Percentiles rank a stretch among this genome's conserved stretches.
These are phyloP conservation scores for Pogonomyrmex barbatus DNA, from an alignment of 1,140 invertebrate genomes.

Conservation along the genomic window DNA sequence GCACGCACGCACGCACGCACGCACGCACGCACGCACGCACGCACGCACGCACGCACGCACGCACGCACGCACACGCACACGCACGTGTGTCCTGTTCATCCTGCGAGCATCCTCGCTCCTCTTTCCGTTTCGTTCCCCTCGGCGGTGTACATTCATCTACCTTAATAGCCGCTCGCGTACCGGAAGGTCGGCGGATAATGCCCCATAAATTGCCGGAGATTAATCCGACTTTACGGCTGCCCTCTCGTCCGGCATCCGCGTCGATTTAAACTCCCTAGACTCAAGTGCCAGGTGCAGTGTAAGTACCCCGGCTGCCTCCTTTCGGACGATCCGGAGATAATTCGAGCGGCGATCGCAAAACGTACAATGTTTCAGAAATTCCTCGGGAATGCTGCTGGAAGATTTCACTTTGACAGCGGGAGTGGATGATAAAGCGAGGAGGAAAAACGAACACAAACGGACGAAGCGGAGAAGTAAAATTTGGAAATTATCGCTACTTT, in stretches of 20 bases:
- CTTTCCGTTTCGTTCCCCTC: slow-evolving; percentile 17
- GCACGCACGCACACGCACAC: background rate
- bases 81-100: slow-evolving; percentile 16
- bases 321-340: slow-evolving; percentile 19
- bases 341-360: background rate
- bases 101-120: slow-evolving; percentile 15
- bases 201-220: slow-evolving; percentile 68
- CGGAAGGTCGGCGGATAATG: slow-evolving; percentile 67
- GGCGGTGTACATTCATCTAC: slow-evolving; percentile 39
- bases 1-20: too few species aligned
- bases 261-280: slow-evolving; percentile 37
- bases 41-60: background rate
- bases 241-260: slow-evolving; percentile 11
- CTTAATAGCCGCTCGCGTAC: slow-evolving; percentile 63
- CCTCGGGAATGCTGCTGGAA: background rate
- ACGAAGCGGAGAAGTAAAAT: background rate
- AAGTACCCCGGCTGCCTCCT: background rate
- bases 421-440: background rate
- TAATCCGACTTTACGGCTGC: slow-evolving; percentile 61
- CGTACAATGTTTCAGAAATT: background rate
- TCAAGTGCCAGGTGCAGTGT: slow-evolving; percentile 48
- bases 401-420: background rate
- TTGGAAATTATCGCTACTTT: slow-evolving; percentile 8
- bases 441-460: background rate
- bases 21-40: background rate